A percentile compares a stretch with the other conserved stretches of the same genome.
These are phyloP conservation scores for Pyxicephalus adspersus DNA, from an alignment of 2,113 vertebrate species.

Conservation along the genomic window DNA sequence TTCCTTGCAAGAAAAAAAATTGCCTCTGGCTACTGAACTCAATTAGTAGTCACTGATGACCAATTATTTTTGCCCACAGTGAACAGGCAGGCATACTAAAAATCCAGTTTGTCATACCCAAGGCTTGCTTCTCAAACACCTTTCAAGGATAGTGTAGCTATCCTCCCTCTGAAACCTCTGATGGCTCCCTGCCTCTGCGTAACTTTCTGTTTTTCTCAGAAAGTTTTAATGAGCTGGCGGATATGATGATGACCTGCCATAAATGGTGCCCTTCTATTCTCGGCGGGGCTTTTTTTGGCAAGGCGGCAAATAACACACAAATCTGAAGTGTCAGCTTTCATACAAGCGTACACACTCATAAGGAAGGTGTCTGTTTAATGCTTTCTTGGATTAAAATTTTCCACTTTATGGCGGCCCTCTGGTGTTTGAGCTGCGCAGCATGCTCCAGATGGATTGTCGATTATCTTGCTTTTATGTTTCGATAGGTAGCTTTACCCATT, in stretches of 20 bases:
- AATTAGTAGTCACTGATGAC: constrained; percentile 88
- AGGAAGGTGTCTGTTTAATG: constrained; percentile 72
- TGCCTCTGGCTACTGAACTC: constrained; percentile 82
- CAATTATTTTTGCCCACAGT: constrained; percentile 82
- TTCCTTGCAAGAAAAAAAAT: constrained; percentile 79
- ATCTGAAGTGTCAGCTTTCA: constrained; percentile 77
- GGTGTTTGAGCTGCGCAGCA: constrained; percentile 63
- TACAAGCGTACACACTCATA: constrained; percentile 55
- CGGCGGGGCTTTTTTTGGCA: constrained; percentile 59
- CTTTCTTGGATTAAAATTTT: constrained; percentile 74
- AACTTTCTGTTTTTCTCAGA: constrained; percentile 67
- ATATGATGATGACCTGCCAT: constrained; percentile 68
- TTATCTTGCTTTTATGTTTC: constrained; percentile 26
- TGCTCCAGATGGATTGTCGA: constrained; percentile 65
- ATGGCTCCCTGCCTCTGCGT: constrained; percentile 65
- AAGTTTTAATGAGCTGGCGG: constrained; percentile 81
- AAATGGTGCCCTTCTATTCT: constrained; percentile 63
- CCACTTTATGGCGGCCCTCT: constrained; percentile 64
- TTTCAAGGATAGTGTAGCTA: constrained; percentile 74
- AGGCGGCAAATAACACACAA: constrained; percentile 57
- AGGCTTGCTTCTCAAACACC: constrained; percentile 75
- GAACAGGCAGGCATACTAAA: constrained; percentile 73
- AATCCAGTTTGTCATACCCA: constrained; percentile 81
- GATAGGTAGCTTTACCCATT: background rate
- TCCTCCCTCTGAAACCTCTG: constrained; percentile 70